These are phyloP conservation scores for Peromyscus attwateri DNA, from an alignment of 2,797 vertebrate genomes.

Conservation along the genomic window DNA sequence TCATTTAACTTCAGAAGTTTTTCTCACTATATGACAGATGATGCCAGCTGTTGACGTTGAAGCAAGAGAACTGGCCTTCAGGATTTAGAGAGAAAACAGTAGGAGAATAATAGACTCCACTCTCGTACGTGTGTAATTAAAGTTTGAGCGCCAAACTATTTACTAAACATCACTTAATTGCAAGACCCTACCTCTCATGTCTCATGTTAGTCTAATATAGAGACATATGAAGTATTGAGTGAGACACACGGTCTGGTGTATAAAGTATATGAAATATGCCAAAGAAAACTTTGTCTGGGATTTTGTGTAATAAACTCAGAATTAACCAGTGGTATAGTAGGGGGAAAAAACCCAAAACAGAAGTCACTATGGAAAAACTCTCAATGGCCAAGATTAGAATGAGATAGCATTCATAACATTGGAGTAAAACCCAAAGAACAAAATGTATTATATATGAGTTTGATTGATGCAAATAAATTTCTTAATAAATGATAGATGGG, in stretches of 20 bases:
- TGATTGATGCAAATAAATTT: neutral
- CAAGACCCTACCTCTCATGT: neutral
- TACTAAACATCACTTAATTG: neutral
- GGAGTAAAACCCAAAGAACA: constrained; percentile 20
- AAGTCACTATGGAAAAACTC: neutral
- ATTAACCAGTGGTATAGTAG: neutral
- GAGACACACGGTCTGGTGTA: neutral
- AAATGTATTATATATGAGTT: constrained; percentile 37
- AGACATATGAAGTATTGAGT: neutral
- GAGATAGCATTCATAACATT: neutral
- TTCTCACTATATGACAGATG: neutral
- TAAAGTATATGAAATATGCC: neutral
- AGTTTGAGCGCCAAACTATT: neutral
- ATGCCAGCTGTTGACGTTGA: neutral
- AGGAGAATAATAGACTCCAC: neutral
- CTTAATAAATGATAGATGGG: neutral
- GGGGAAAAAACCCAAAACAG: neutral
- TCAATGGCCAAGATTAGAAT: neutral
- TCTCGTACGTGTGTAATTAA: neutral
- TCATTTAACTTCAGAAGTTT: neutral
- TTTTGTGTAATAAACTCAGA: neutral
- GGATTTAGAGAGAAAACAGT: neutral
- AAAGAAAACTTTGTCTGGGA: neutral
- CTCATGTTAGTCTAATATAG: neutral
- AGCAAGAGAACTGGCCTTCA: neutral